These are phyloP conservation scores for Tapirus terrestris DNA, from an alignment of 2,113 vertebrate genomes.

Conservation along the genomic window DNA sequence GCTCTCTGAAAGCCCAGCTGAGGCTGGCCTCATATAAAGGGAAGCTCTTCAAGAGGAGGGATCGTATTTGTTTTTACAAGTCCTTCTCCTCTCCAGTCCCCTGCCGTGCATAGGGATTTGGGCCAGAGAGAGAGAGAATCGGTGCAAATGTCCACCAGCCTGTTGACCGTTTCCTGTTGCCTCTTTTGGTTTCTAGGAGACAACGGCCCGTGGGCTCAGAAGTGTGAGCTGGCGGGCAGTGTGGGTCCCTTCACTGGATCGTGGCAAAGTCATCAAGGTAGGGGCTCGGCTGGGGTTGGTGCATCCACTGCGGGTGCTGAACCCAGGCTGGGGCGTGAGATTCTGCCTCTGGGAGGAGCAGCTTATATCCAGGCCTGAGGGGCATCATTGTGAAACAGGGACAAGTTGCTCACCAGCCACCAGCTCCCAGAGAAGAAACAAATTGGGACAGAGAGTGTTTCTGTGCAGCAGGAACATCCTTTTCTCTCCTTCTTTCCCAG, in stretches of 20 bases:
- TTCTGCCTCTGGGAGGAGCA: background rate
- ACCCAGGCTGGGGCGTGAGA: background rate
- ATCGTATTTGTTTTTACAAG: background rate
- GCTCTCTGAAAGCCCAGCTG: background rate
- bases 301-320: background rate
- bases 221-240: constrained; percentile 94
- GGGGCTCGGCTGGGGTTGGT: background rate
- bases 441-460: background rate
- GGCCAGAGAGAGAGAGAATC: fast-evolving
- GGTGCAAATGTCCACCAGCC: background rate
- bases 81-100: background rate
- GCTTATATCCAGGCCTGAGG: background rate
- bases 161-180: fast-evolving
- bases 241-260: constrained; percentile 91
- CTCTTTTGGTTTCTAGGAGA: constrained; percentile 89
- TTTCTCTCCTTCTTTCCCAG: background rate
- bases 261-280: constrained; percentile 95
- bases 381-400: background rate
- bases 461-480: fast-evolving
- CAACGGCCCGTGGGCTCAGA: constrained; percentile 97
- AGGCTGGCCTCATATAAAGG: background rate
- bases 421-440: background rate
- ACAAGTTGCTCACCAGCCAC: background rate
- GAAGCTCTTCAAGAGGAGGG: background rate
- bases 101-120: too few relatives aligned